Evolutionary conservation across 2,797 vertebrate genomes (phyloP), one percentile per base, ranked within the genome.

Genomic region (Aldrovandia affinis): DNA sequence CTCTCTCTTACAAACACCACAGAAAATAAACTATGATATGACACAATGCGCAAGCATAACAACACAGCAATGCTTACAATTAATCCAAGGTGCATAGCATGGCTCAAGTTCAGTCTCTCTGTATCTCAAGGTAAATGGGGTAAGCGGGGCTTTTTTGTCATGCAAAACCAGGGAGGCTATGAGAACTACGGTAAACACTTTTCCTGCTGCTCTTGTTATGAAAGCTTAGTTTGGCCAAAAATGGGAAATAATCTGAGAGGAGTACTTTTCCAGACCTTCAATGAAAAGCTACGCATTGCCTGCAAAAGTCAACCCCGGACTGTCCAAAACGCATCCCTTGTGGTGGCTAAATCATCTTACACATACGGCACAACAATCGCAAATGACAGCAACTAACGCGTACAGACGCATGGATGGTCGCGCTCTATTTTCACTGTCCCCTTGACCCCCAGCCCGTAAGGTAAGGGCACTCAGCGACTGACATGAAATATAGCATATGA

Each of bases 151-250:
- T 39, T 59, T 83, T 77, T 59, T 61, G 39, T 50, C 42, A 59
- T 30, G 8, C 75, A 39, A 80, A 65, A 47, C 57, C 70, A 83
- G 75, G 83, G 28, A 79, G 57, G 57, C n/a, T 25, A 47, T 25
- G 20, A 77, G 33, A 63, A 47, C 54, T 18, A 39, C 12, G 28
- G 59, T 44, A 42, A 65, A 28, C 22, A 6, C 25, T 65, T 12
- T 50, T 59, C 18, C 12, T 81, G 25, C 59, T 81, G 22, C 25
- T 42, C 59, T 79, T 63, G 22, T 50, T 68, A 63, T 52, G 33
- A 68, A 80, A 79, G 28, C 61, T 7, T 39, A 33, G 57, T 42
- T 54, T 78, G n/a, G 59, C n/a, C 65, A 83, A 25, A 83, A 78
- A 79, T 39, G 42, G 25, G 6, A 77, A 44, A 33, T 18, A 50